These are phyloP conservation scores for Trichopria drosophilae DNA, from an alignment of 2,888 invertebrate species.

Conservation along the genomic window DNA sequence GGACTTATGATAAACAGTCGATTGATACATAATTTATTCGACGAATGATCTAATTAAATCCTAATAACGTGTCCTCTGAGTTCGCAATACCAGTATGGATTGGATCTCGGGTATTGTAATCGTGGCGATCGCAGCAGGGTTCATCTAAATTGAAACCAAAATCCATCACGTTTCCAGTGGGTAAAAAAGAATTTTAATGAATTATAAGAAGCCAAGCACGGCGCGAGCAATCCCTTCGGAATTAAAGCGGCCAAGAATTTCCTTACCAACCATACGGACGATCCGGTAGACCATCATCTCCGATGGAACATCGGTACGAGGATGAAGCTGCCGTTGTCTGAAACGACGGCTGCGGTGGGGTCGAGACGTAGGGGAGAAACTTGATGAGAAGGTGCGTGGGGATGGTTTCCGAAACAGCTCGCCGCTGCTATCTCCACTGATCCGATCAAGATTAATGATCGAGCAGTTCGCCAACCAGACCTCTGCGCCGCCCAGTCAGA, in stretches of 20 bases:
- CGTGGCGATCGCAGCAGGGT: slow-evolving; percentile 52
- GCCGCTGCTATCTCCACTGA: slow-evolving; percentile 55
- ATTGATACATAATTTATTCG: too few species aligned
- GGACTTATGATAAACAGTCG: too few species aligned
- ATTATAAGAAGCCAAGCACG: slow-evolving; percentile 51
- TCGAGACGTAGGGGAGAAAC: slow-evolving; percentile 37
- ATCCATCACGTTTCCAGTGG: slow-evolving; percentile 57
- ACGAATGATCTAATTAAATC: too few species aligned
- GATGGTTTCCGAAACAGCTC: slow-evolving; percentile 57
- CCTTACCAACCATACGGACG: too few species aligned
- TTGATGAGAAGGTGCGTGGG: slow-evolving; percentile 48
- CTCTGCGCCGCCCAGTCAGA: slow-evolving; percentile 48
- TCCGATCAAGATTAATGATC: slow-evolving; percentile 62
- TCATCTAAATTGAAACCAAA: slow-evolving; percentile 58
- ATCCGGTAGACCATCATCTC: too few species aligned
- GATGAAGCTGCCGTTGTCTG: slow-evolving; percentile 37
- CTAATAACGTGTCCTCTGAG: too few species aligned
- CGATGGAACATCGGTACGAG: too few species aligned
- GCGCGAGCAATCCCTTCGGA: slow-evolving; percentile 45
- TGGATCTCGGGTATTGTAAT: too few species aligned
- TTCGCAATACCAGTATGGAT: too few species aligned
- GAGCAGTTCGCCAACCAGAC: slow-evolving; percentile 62
- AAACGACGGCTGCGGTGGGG: slow-evolving; percentile 42
- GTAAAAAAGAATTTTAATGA: slow-evolving; percentile 58
- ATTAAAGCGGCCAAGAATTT: too few species aligned